Evolutionary conservation across 2,888 invertebrate species (phyloP).

Genomic region (Orgyia antiqua): DNA sequence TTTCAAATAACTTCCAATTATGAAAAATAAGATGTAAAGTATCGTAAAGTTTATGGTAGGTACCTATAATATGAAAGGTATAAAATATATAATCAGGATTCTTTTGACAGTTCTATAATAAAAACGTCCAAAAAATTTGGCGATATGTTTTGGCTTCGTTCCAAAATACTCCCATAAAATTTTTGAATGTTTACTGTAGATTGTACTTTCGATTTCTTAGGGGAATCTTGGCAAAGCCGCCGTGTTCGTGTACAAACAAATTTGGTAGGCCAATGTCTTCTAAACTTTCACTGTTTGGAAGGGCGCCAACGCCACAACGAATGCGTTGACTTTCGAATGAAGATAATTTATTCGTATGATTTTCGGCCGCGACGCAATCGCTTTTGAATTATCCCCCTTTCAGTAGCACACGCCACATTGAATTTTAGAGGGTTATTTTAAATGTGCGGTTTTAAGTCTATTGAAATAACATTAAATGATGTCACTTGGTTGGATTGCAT

Average conservation of each 20-base stretch:
- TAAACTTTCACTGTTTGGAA: slow-evolving; percentile 70
- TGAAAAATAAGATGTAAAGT: background rate
- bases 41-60: slow-evolving; percentile 1
- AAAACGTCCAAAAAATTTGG: slow-evolving; percentile 15
- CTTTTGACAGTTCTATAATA: slow-evolving; percentile 16
- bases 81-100: slow-evolving; percentile 11
- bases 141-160: slow-evolving; percentile 15
- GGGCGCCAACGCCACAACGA: slow-evolving; percentile 53
- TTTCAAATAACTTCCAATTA: slow-evolving; percentile 1
- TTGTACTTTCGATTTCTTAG: slow-evolving; percentile 53
- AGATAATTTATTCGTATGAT: slow-evolving; percentile 58
- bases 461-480: slow-evolving; percentile 14
- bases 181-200: slow-evolving; percentile 50
- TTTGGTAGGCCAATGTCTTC: slow-evolving; percentile 64
- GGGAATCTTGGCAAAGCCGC: slow-evolving; percentile 46
- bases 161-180: slow-evolving; percentile 31
- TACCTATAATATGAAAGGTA: slow-evolving; percentile 12
- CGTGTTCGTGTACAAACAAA: slow-evolving; percentile 58
- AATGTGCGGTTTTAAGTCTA: slow-evolving; percentile 18
- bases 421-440: slow-evolving; percentile 29
- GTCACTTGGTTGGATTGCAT: too few species aligned
- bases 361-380: slow-evolving; percentile 35
- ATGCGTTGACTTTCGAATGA: slow-evolving; percentile 58
- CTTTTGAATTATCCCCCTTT: slow-evolving; percentile 31
- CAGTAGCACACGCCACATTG: slow-evolving; percentile 24